phyloP scores from a whole-genome alignment of 1,140 invertebrate genomes.

The Drosophila subobscura region DNA sequence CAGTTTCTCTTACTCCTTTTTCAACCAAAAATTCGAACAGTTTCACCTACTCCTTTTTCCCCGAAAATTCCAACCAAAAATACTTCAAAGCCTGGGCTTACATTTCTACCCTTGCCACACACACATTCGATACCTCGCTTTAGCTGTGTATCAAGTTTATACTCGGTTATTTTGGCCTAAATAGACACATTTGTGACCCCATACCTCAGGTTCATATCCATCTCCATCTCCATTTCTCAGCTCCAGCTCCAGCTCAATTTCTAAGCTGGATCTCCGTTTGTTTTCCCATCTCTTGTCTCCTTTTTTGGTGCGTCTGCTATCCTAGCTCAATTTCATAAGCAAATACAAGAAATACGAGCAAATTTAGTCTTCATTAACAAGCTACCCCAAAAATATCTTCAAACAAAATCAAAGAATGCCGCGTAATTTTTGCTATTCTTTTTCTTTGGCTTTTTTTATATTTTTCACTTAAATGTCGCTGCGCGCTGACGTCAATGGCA shows the following conservation, averaged over 20 bases:
- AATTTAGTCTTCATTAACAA: conserved; percentile 55
- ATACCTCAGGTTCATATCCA: too few relatives aligned
- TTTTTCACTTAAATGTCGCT: conserved; percentile 58
- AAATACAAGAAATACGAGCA: conserved; percentile 25
- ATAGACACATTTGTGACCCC: too few relatives aligned
- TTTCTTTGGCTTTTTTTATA: conserved; percentile 35
- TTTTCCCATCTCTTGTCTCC: too few relatives aligned
- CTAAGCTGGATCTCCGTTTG: too few relatives aligned
- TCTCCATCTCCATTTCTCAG: conserved; percentile 8
- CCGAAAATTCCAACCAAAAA: too few relatives aligned
- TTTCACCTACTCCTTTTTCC: too few relatives aligned
- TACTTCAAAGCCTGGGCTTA: too few relatives aligned
- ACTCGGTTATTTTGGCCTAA: too few relatives aligned
- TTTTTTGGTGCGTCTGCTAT: conserved; percentile 3
- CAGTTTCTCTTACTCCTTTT: background rate
- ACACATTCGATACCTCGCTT: too few relatives aligned
- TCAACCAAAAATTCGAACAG: too few relatives aligned
- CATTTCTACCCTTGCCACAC: too few relatives aligned
- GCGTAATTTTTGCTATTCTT: conserved; percentile 20
- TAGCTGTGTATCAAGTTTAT: too few relatives aligned
- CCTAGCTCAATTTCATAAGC: conserved; percentile 47
- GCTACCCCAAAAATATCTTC: conserved; percentile 39
- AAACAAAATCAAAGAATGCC: conserved; percentile 46
- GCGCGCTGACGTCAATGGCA: conserved; percentile 57
- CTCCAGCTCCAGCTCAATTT: background rate